A percentile compares a stretch with the other conserved stretches of the same genome.
Evolutionary conservation across 1,140 invertebrate species (phyloP).

Genomic region (Sipha flava): DNA sequence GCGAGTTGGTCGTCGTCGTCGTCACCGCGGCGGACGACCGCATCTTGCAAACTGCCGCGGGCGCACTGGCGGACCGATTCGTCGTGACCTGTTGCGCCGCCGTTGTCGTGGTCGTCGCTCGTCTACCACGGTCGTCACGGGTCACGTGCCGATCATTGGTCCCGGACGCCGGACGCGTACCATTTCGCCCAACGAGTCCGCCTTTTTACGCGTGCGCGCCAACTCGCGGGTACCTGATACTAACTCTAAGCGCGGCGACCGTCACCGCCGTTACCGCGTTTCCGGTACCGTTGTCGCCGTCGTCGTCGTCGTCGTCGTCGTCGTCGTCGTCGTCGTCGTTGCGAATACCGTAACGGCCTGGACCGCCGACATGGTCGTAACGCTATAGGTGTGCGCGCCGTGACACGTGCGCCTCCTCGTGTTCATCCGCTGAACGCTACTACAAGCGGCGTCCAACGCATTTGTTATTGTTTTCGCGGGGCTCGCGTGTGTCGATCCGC

Average conservation of each 20-base stretch:
- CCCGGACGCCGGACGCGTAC: not conserved
- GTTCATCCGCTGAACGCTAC: too few species aligned
- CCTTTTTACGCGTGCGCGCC: not conserved
- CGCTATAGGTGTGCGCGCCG: too few species aligned
- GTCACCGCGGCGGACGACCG: not conserved
- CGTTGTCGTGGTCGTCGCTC: not conserved
- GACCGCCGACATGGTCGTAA: not conserved
- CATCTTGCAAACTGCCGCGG: constrained; percentile 21
- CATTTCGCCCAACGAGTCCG: not conserved
- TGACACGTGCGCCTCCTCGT: too few species aligned
- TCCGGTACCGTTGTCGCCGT: not conserved
- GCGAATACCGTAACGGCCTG: not conserved
- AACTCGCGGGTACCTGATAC: too few species aligned
- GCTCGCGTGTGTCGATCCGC: too few species aligned
- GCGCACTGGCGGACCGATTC: not conserved
- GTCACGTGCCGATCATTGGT: not conserved
- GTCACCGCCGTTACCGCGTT: not conserved
- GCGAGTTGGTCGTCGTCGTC: not conserved
- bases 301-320: too few species aligned
- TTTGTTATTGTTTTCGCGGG: too few species aligned
- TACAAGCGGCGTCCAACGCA: too few species aligned
- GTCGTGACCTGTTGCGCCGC: not conserved
- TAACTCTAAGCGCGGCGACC: too few species aligned
- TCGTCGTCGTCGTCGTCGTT: not conserved
- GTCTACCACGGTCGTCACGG: not conserved